Evolutionary conservation across 2,797 vertebrate genomes (phyloP).

Genomic region (Coendou prehensilis): DNA sequence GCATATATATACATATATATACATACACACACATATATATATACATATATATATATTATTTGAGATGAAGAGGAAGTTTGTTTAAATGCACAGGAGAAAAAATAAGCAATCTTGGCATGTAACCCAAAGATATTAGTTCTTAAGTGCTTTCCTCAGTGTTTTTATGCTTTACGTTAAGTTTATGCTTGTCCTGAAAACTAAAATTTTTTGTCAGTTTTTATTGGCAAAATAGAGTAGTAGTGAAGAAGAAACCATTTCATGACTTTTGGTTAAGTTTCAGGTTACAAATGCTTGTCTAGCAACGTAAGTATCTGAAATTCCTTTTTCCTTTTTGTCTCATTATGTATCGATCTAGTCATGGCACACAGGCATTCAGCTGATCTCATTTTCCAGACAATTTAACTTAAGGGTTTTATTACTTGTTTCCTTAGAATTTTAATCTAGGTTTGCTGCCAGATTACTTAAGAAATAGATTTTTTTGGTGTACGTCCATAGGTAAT

Average conservation of each 20-base stretch:
- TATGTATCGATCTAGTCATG: background rate
- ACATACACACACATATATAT: too few relatives aligned
- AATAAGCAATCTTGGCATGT: background rate
- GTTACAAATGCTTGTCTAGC: background rate
- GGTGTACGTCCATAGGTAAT: conserved; percentile 29
- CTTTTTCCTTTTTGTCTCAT: conserved; percentile 8
- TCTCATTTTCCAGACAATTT: conserved; percentile 28
- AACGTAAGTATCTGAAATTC: background rate
- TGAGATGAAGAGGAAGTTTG: background rate
- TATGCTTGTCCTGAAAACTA: conserved; percentile 1
- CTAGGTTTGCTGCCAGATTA: background rate
- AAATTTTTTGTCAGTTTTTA: conserved; percentile 1
- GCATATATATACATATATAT: too few relatives aligned
- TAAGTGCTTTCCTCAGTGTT: background rate
- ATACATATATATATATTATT: background rate
- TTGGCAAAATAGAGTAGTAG: background rate
- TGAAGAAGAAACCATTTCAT: conserved; percentile 45
- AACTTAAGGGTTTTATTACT: conserved; percentile 39
- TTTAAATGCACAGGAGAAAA: background rate
- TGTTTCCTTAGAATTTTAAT: conserved; percentile 46
- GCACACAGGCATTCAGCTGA: background rate
- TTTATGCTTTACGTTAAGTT: conserved; percentile 50
- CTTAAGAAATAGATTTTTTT: conserved; percentile 26
- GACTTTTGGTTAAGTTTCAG: conserved; percentile 12
- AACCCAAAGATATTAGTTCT: background rate